phyloP scores from a whole-genome alignment of 2,888 invertebrate species.

The Rugalucina vietnamica region DNA sequence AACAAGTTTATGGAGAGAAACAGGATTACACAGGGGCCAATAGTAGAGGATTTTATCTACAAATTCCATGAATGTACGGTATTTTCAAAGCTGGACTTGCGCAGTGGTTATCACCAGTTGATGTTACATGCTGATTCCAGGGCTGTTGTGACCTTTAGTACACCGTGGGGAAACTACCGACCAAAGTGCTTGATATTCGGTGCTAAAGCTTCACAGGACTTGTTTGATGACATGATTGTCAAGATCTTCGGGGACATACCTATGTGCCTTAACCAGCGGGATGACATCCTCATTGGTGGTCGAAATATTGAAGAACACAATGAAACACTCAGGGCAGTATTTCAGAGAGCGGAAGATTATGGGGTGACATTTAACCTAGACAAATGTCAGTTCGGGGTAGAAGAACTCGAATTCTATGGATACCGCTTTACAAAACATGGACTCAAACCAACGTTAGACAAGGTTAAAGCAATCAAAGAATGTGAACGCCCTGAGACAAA shows the following conservation, averaged over 20 bases:
- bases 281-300: too few species aligned
- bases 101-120: neutral
- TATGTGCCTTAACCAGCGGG: conserved; percentile 33
- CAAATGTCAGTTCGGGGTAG: conserved; percentile 20
- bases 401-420: conserved; percentile 19
- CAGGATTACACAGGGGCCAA: conserved; percentile 31
- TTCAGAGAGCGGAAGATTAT: conserved; percentile 20
- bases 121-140: conserved; percentile 19
- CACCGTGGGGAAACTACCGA: conserved; percentile 4
- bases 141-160: conserved; percentile 1
- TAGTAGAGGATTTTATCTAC: conserved; percentile 43
- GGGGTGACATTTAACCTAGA: conserved; percentile 15
- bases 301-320: too few species aligned
- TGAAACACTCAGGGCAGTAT: neutral
- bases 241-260: conserved; percentile 40
- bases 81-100: conserved; percentile 19
- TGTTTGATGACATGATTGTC: conserved; percentile 39
- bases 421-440: conserved; percentile 28
- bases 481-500: conserved; percentile 21
- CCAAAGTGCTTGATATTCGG: conserved; percentile 34
- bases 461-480: conserved; percentile 26
- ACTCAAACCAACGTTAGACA: conserved; percentile 25
- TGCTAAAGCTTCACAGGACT: conserved; percentile 39
- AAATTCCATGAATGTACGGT: conserved; percentile 26
- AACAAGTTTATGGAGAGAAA: conserved; percentile 24